Base-by-base conservation (phyloP, 2,888 invertebrate species). In the Drosophila maculinotata region DNA sequence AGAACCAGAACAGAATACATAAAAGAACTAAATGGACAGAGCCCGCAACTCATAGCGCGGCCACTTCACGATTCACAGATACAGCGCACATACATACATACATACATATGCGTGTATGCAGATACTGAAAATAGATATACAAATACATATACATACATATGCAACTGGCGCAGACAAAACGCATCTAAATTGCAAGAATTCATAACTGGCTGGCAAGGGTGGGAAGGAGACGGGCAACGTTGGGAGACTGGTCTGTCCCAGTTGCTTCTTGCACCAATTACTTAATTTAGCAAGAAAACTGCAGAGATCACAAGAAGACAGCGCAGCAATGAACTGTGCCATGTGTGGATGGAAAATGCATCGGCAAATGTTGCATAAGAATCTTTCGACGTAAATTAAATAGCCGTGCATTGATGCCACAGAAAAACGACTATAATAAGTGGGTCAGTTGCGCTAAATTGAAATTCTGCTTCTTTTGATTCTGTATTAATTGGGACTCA, bases 271-370 rank as follows among this genome's bases (percentile, higher is more conserved):
- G 80, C 54, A 76, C 54, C 86, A 81, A 81, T 81, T 81, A 81
- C 86, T 85, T 79, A 85, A 81, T 85, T 85, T 81, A 76, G 79
- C 82, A 81, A 84, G 73, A 84, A 78, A 67, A 75, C 51, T 69
- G 74, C 63, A 80, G 38, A 73, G 63, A 75, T 66, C 69, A 45
- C 45, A 70, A 42, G 15, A 23, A 30, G 20, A 20, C 20, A 20
- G 20, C 2, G 20, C 45, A 20, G 20, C 45, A 20, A 23, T 49
- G 25, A 73, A 60, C 28, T 17, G 36, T 26, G 48, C 42, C 51
- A 25, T 17, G 53, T 23, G 25, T 35, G 23, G 48, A 17, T 23
- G 38, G 57, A 65, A 70, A 63, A 42, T 63, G 75, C 62, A 78
- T 78, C 82, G 70, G 48, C 76, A 73, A 73, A 66, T 70, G 68